phyloP scores from a whole-genome alignment of 1,140 invertebrate species.

The Camponotus vicinus region DNA sequence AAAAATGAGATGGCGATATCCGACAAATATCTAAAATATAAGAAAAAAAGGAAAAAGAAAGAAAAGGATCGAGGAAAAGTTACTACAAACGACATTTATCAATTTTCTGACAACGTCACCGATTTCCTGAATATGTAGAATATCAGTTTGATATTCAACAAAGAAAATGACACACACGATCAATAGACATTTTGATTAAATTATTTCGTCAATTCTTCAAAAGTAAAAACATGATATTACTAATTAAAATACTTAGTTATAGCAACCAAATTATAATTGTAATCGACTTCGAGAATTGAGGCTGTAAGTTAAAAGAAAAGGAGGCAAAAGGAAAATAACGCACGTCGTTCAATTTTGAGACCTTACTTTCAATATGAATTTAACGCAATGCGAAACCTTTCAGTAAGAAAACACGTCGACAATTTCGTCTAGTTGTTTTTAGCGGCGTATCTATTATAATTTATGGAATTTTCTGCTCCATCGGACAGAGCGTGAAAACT shows the following conservation, averaged over 20 bases:
- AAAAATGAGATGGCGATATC: constrained; percentile 28
- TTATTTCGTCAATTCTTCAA: neutral
- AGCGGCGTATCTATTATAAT: constrained; percentile 41
- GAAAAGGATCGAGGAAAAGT: constrained; percentile 2
- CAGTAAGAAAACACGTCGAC: constrained; percentile 1
- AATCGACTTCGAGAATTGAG: neutral
- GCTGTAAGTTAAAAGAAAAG: neutral
- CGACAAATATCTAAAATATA: neutral
- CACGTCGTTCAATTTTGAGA: neutral
- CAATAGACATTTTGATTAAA: neutral
- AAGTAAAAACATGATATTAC: neutral
- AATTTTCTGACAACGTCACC: neutral
- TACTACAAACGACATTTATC: constrained; percentile 2
- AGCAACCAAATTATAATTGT: no score
- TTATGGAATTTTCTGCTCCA: constrained; percentile 57
- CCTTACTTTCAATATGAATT: constrained; percentile 27
- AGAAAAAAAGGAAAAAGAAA: neutral
- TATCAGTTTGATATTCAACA: constrained; percentile 16
- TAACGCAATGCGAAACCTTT: neutral
- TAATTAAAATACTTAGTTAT: neutral
- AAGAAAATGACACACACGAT: neutral
- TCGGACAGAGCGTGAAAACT: neutral
- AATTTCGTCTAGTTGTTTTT: constrained; percentile 55
- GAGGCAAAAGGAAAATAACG: neutral
- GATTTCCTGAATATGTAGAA: neutral